Evolutionary conservation across 2,888 invertebrate species (phyloP).

Genomic region (Ophioninae sp.): DNA sequence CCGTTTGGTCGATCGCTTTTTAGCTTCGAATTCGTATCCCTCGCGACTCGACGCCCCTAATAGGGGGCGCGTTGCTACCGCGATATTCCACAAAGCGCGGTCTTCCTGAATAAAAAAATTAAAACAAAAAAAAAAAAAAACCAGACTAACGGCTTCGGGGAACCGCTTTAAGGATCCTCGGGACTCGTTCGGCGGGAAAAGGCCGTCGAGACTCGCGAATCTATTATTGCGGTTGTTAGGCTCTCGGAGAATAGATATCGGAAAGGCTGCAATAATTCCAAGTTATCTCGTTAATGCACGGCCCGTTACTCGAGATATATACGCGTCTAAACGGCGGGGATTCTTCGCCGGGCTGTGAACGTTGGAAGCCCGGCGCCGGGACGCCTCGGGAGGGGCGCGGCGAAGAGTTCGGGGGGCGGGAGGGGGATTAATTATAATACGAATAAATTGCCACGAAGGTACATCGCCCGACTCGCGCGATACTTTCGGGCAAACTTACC

Average conservation of each 20-base stretch:
- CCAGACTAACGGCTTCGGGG: neutral
- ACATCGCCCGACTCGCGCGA: constrained; percentile 37
- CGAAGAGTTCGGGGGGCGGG: constrained; percentile 1
- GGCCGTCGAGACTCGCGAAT: constrained; percentile 16
- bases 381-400: neutral
- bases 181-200: neutral
- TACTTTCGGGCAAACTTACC: constrained; percentile 72
- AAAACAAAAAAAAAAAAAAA: neutral
- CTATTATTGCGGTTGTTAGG: constrained; percentile 36
- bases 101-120: no score
- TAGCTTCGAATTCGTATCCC: no score
- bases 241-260: constrained; percentile 10
- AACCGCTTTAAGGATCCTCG: neutral
- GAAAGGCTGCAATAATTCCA: constrained; percentile 38
- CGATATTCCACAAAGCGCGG: neutral
- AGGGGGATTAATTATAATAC: constrained; percentile 61
- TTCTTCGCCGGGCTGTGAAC: constrained; percentile 16
- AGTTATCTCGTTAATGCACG: constrained; percentile 46
- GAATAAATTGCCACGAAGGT: constrained; percentile 58
- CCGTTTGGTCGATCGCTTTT: no score
- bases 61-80: neutral
- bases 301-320: constrained; percentile 20
- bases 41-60: no score
- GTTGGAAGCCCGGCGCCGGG: constrained; percentile 6
- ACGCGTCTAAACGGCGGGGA: neutral